Evolutionary conservation across 2,797 vertebrate species (phyloP), one percentile per base, ranked within the genome.

Genomic region (Miopithecus talapoin): DNA sequence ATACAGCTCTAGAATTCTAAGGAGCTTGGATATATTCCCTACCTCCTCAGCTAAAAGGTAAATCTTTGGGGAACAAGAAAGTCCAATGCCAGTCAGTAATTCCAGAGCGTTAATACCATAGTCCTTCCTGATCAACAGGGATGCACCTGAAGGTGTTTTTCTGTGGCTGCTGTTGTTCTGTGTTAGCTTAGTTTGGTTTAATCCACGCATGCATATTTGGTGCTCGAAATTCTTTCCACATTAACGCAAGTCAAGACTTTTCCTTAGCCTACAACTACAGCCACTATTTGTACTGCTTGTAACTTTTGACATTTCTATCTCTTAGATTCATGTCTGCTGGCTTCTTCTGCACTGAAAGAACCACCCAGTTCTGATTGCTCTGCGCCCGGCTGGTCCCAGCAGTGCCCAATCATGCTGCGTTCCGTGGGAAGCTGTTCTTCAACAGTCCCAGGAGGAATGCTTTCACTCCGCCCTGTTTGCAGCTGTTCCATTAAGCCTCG

Each of bases 291-390:
- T 72, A 59, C 94, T 64, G 46, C 87, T 70, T 74, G 43, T 64
- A 64, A 39, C 84, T 85, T 61, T 10, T 74, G 95, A 97, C 89
- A 33, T 85, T 91, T 85, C 95, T 85, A 12, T 92, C 94, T 96
- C 80, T 36, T 55, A 88, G 89, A 96, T 88, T 94, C 96, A 80
- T 85, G 89, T 33, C 41, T 33, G 19, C 85, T 53, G 92, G 90
- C 80, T 28, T 12, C 80, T 80, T 22, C 41, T 1, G 19, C 46
- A 8, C 75, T 12, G 19, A 57, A 41, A 89, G 92, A 59, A 64
- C 59, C 90, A 55, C 89, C 86, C 46, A 11, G 53, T 12, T 26
- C 92, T 96, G 96, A 95, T 50, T 93, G 95, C 94, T 93, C 76
- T 74, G 96, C 28, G 92, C 93, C 91, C 7, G 30, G 28, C 43